phyloP scores from a whole-genome alignment of 2,797 vertebrate species.

The Etheostoma perlongum region DNA sequence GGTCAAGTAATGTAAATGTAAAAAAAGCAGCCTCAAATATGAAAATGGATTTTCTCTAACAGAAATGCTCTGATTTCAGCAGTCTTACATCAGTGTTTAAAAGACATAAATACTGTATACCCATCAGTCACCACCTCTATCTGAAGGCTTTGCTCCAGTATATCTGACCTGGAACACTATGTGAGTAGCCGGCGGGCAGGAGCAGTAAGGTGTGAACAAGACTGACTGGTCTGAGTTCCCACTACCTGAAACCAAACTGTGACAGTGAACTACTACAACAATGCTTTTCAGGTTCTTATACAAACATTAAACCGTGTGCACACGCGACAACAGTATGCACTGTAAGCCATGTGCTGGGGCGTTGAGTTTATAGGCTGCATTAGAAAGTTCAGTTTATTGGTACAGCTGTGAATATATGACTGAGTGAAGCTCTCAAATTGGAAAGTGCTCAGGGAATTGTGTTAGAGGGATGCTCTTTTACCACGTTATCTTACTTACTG shows the following conservation, averaged over 20 bases:
- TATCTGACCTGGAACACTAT: slow-evolving; percentile 64
- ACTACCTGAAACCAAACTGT: slow-evolving; percentile 28
- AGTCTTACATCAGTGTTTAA: slow-evolving; percentile 22
- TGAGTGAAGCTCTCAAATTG: slow-evolving; percentile 66
- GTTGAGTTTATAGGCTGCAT: slow-evolving; percentile 30
- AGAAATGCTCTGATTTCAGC: slow-evolving; percentile 2
- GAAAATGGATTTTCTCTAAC: background rate
- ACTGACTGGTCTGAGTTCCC: slow-evolving; percentile 56
- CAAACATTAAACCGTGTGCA: slow-evolving; percentile 6
- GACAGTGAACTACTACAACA: slow-evolving; percentile 23
- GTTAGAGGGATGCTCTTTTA: slow-evolving; percentile 57
- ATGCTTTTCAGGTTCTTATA: slow-evolving; percentile 32
- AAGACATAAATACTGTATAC: slow-evolving; percentile 42
- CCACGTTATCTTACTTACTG: slow-evolving; percentile 61
- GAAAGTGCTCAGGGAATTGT: slow-evolving; percentile 68
- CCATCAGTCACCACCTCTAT: slow-evolving; percentile 50
- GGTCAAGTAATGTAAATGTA: background rate
- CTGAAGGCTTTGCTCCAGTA: slow-evolving; percentile 31
- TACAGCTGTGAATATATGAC: slow-evolving; percentile 46
- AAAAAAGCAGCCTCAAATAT: background rate
- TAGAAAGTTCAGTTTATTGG: slow-evolving; percentile 56
- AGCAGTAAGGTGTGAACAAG: slow-evolving; percentile 70
- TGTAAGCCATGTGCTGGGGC: background rate
- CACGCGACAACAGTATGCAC: background rate
- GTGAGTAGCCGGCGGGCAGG: slow-evolving; percentile 56